These are phyloP conservation scores for Chymomyza fuscimana DNA, from an alignment of 2,888 invertebrate genomes.

Conservation along the genomic window DNA sequence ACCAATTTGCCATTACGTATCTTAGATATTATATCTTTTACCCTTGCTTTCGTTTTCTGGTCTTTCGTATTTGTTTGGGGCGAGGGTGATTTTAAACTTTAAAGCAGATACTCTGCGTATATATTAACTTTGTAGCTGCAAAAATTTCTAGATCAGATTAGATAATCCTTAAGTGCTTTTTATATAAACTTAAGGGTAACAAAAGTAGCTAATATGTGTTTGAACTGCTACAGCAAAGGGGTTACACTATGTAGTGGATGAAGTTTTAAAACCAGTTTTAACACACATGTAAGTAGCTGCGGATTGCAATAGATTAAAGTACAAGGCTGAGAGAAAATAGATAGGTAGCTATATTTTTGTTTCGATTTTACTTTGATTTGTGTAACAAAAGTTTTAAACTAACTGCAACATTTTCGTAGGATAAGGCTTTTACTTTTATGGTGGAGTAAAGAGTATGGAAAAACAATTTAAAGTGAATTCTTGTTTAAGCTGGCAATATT, in stretches of 20 bases:
- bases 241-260: background rate
- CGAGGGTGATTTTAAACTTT: background rate
- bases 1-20: background rate
- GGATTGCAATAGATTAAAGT: no score
- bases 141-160: background rate
- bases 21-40: background rate
- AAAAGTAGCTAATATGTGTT: background rate
- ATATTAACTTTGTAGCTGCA: background rate
- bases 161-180: background rate
- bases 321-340: no score
- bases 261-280: no score
- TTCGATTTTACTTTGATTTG: no score
- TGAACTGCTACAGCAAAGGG: background rate
- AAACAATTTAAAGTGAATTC: no score
- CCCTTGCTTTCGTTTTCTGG: background rate
- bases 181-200: background rate
- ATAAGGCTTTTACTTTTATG: no score
- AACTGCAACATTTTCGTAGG: no score
- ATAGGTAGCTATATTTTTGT: no score
- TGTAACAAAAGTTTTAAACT: no score
- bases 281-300: no score
- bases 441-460: no score
- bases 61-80: background rate
- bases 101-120: background rate
- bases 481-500: no score